These are phyloP conservation scores for Micromys minutus DNA, from an alignment of 2,113 vertebrate species.

Conservation along the genomic window DNA sequence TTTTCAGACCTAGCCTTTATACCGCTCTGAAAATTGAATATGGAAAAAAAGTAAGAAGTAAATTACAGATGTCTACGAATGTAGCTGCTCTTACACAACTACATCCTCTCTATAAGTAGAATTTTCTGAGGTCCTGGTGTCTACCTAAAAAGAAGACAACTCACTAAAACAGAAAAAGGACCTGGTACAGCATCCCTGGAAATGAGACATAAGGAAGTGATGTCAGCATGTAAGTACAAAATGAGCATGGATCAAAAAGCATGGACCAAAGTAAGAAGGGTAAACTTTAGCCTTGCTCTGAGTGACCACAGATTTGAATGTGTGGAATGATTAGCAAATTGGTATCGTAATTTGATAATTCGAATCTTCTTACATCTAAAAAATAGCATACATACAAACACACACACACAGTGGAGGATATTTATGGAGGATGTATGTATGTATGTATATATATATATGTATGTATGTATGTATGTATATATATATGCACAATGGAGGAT, in stretches of 20 bases:
- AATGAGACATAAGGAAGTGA: background rate
- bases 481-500: background rate
- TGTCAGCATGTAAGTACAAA: background rate
- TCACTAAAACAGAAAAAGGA: background rate
- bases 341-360: background rate
- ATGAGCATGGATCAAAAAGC: background rate
- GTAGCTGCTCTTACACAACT: background rate
- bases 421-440: too few species aligned
- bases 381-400: background rate
- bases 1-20: background rate
- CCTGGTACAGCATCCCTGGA: background rate
- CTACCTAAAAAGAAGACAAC: background rate
- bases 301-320: background rate
- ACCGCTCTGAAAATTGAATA: background rate
- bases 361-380: background rate
- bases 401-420: too few species aligned
- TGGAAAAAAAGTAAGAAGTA: background rate
- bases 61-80: background rate
- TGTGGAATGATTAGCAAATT: background rate
- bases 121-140: background rate
- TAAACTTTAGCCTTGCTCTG: too few species aligned
- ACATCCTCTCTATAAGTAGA: background rate
- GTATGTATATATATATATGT: too few species aligned
- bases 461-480: too few species aligned
- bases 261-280: background rate